Base-by-base conservation (phyloP, 1,140 invertebrate genomes). In the Trichonephila clavipes region DNA sequence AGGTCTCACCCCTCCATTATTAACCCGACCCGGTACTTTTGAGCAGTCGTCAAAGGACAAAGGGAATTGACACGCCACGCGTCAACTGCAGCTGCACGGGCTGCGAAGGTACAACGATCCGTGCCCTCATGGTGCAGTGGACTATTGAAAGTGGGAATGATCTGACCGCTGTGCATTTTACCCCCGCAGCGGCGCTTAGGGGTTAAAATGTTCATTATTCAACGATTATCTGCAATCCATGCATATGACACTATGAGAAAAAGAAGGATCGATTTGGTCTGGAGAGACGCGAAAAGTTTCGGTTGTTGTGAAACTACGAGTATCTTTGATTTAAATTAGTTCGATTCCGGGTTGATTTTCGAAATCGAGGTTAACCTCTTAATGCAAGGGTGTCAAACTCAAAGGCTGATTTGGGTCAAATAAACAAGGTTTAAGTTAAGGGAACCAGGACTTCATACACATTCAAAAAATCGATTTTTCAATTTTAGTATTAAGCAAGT, bases 51-150 rank as follows among this genome's bases (percentile, higher is more conserved):
- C 40, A 10, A 51, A 2, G 81, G 19, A 83, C 81, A 83, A 83
- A 51, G 81, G 81, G 44, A n/a, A 44, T 34, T 59, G 81, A 83
- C 81, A 83, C 81, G 81, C 81, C 81, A 83, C 81, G 81, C 51
- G 81, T 83, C 10, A 83, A 51, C 8, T n/a, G 44, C 81, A 83
- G 81, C 81, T 83, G 81, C 69, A 72, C 69, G 28, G 69, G 24
- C 28, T 28, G 69, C 12, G 14, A 34, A 72, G 28, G 24, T 72
- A 24, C 69, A 72, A 72, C 69, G 16, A 24, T 34, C 69, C 69
- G 14, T 72, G 28, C 12, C 16, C 24, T 28, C 8, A 72, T 72
- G 69, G 24, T 16, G 18, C 28, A 72, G 12, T 14, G 69, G 69
- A 18, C 69, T 72, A 72, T 14, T 34, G 28, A 72, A 72, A 51